These are phyloP conservation scores for Babylonia areolata DNA, from an alignment of 1,140 invertebrate genomes.

Conservation along the genomic window DNA sequence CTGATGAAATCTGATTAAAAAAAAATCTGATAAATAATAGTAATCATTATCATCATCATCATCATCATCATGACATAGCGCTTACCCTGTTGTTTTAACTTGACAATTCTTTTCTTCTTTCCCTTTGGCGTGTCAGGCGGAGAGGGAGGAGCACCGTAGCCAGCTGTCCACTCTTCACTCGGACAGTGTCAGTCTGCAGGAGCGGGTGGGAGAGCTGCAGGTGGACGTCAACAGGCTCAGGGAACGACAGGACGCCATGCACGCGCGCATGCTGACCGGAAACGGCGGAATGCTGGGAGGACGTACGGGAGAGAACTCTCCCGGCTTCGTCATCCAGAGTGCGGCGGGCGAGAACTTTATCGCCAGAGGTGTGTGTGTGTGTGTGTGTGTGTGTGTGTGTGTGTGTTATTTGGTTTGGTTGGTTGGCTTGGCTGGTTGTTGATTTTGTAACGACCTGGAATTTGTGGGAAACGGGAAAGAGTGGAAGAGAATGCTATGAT, in stretches of 20 bases:
- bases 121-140: no score
- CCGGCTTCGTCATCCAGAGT: conserved; percentile 13
- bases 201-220: conserved; percentile 40
- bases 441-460: no score
- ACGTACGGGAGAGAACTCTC: conserved; percentile 21
- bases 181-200: conserved; percentile 4
- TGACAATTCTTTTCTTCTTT: no score
- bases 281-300: not conserved
- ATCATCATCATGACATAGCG: not conserved
- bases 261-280: not conserved
- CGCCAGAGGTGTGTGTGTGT: conserved; percentile 10
- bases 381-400: no score
- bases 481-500: no score
- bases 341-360: conserved; percentile 31
- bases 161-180: conserved; percentile 32
- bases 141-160: conserved; percentile 33
- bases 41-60: no score
- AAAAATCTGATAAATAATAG: no score
- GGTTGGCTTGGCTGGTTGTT: no score
- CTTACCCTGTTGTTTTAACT: not conserved
- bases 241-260: conserved; percentile 28
- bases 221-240: conserved; percentile 22
- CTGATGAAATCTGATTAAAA: no score
- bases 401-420: no score
- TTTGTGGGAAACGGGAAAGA: no score